Evolutionary conservation across 2,888 invertebrate genomes (phyloP).

Genomic region (Metellina segmentata): DNA sequence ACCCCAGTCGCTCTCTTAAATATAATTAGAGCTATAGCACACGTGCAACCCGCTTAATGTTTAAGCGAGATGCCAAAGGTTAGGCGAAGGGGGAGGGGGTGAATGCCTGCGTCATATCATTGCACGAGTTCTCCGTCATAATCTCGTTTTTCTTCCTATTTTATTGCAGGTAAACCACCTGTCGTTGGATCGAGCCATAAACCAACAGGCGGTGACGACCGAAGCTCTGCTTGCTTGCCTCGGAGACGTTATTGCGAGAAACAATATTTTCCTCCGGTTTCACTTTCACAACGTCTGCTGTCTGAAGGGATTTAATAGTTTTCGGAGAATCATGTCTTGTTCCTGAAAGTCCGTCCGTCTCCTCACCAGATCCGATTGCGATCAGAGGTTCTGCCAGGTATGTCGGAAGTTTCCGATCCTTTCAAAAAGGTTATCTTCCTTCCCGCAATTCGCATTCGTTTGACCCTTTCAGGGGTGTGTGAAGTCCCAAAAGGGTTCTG

Average conservation of each 20-base stretch:
- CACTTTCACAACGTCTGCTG: constrained; percentile 2
- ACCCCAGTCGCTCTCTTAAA: not conserved
- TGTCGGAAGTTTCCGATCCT: not conserved
- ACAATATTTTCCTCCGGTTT: constrained; percentile 2
- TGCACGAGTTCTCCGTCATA: constrained; percentile 67
- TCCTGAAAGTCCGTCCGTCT: not conserved
- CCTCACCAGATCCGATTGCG: not conserved
- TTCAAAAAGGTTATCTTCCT: no score
- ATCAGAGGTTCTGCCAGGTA: not conserved
- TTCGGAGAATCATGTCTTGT: constrained; percentile 3
- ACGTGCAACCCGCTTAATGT: not conserved
- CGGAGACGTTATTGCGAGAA: not conserved
- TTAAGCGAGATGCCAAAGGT: not conserved
- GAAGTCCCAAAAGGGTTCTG: no score
- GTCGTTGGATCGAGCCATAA: constrained; percentile 33
- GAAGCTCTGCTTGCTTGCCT: not conserved
- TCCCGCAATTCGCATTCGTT: no score
- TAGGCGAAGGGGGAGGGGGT: not conserved
- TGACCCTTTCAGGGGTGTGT: no score
- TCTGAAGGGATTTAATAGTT: not conserved
- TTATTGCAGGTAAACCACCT: constrained; percentile 72
- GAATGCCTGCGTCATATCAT: constrained; percentile 30
- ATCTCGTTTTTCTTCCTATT: constrained; percentile 32
- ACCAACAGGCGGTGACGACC: constrained; percentile 32
- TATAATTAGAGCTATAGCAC: not conserved